Percentiles rank a stretch among this genome's conserved stretches.
phyloP scores from a whole-genome alignment of 23 tunicate genomes.

The Clavelina lepadiformis region DNA sequence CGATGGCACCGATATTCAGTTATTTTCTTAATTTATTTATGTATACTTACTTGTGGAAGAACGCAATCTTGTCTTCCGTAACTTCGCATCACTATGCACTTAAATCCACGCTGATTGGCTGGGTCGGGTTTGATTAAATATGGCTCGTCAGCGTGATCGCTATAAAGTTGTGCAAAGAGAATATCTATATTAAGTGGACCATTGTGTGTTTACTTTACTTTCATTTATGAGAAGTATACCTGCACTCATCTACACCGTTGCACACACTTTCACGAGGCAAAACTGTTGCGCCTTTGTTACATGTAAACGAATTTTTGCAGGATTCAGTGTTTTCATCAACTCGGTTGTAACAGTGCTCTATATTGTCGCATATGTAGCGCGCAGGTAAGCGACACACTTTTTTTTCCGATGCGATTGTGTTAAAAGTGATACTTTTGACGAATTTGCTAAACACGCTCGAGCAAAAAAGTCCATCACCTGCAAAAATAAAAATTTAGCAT shows the following conservation, averaged over 20 bases:
- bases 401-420: background rate
- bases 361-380: constrained; percentile 57
- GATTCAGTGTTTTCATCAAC: constrained; percentile 50
- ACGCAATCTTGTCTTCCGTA: constrained; percentile 36
- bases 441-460: constrained; percentile 7
- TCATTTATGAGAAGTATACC: too few species aligned
- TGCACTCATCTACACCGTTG: constrained; percentile 59
- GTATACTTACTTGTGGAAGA: constrained; percentile 50
- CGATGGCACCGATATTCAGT: too few species aligned
- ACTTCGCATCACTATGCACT: constrained; percentile 33
- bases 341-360: constrained; percentile 51
- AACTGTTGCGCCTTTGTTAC: constrained; percentile 35
- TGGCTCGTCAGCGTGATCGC: constrained; percentile 77
- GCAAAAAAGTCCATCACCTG: constrained; percentile 21
- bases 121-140: background rate
- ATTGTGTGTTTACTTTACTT: too few species aligned
- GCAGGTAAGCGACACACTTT: constrained; percentile 29
- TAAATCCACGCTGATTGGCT: constrained; percentile 49
- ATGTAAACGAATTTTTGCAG: constrained; percentile 45
- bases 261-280: constrained; percentile 24
- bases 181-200: too few species aligned
- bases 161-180: constrained; percentile 2
- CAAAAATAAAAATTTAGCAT: background rate
- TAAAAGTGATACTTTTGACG: background rate
- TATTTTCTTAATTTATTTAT: too few species aligned